Evolutionary conservation across 2,113 vertebrate species (phyloP), one percentile per base, ranked within the genome.

Genomic region (Microcebus jonahi): DNA sequence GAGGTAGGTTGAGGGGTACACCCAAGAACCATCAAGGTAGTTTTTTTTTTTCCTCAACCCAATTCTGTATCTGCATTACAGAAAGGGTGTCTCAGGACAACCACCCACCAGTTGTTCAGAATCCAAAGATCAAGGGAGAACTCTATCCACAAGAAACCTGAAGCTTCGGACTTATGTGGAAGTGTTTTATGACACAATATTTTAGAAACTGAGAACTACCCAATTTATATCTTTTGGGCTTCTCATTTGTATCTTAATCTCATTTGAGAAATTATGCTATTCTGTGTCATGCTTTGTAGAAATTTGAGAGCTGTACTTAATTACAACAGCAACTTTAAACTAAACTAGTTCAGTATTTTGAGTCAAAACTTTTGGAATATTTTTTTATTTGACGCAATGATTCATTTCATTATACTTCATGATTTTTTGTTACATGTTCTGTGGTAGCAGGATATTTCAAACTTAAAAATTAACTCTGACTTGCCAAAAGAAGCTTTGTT

Each of bases 401-500:
- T 96, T 57, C 67, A 73, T 93, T 96, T 97, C 4, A 71, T 87
- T 97, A 9, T 77, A 88, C 3, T 73, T 88, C 29, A 65, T 93
- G 71, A 29, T 55, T 63, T 57, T 73, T 91, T 65, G 9, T 87
- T 50, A 67, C 71, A 27, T 92, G 36, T 3, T 45, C 23, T 83
- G 27, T 63, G 27, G 27, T 73, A 93, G 4, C 18, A 91, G 29
- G 27, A 85, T 45, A 36, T 88, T 94, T 89, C 61, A 90, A 85
- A 93, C 20, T 81, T 65, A 93, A 90, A 97, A 91, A 77, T 87
- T 88, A 92, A 96, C 15, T 87, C 65, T 73, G 90, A 70, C 29
- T 95, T 77, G 29, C 80, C 90, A 91, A 90, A 96, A 95, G 65
- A 87, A 85, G 73, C 70, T 93, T 88, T 94, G 77, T 96, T 95